phyloP scores from a whole-genome alignment of 2,888 invertebrate genomes.

The Euclidia mi region DNA sequence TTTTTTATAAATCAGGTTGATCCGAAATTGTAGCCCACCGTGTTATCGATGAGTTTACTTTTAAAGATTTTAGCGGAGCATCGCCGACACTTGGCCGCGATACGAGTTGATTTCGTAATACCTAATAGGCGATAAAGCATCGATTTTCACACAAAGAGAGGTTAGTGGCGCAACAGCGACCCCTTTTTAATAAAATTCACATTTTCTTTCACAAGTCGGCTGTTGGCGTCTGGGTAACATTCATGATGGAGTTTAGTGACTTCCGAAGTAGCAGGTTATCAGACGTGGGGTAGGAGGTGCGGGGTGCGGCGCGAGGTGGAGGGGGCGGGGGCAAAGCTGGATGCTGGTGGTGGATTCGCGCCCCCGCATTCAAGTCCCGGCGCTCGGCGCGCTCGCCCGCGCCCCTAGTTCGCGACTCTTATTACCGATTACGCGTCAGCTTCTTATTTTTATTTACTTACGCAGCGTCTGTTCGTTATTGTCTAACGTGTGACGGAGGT shows the following conservation, averaged over 20 bases:
- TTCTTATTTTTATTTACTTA: conserved; percentile 73
- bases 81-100: conserved; percentile 52
- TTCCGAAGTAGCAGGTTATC: conserved; percentile 90
- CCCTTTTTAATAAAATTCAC: conserved; percentile 86
- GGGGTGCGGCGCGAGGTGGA: conserved; percentile 56
- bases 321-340: conserved; percentile 75
- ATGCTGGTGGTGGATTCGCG: conserved; percentile 76
- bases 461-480: conserved; percentile 56
- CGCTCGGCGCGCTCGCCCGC: conserved; percentile 78
- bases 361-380: conserved; percentile 85
- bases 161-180: conserved; percentile 74
- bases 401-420: conserved; percentile 63
- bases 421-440: conserved; percentile 70
- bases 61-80: conserved; percentile 63
- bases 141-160: conserved; percentile 77
- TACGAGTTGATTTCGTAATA: conserved; percentile 70
- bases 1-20: too few relatives aligned
- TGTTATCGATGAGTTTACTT: conserved; percentile 41
- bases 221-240: conserved; percentile 83
- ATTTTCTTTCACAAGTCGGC: conserved; percentile 84
- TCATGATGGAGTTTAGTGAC: conserved; percentile 88
- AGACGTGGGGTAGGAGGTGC: conserved; percentile 71
- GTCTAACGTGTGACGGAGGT: conserved; percentile 72
- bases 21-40: too few relatives aligned
- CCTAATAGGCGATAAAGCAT: conserved; percentile 75